Evolutionary conservation across 2,888 invertebrate genomes (phyloP).

Genomic region (Leucophenga montana): DNA sequence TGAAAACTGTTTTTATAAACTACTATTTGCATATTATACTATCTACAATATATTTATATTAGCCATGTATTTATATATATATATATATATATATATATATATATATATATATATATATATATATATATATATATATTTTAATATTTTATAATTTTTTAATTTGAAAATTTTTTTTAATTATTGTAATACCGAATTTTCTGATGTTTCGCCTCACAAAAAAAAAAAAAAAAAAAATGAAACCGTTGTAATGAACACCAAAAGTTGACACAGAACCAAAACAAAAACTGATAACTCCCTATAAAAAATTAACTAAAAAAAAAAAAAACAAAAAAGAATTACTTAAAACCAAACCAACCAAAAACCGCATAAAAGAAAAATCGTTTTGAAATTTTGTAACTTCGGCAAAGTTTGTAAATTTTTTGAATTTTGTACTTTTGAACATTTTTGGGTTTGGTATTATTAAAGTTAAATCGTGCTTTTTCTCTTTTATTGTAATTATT

Average conservation of each 20-base stretch:
- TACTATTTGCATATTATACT: constrained; percentile 11
- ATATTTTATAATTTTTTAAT: constrained; percentile 52
- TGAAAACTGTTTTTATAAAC: constrained; percentile 40
- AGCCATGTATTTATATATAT: constrained; percentile 50
- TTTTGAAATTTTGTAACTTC: constrained; percentile 2
- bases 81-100: constrained; percentile 52
- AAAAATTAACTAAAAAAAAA: constrained; percentile 35
- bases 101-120: constrained; percentile 45
- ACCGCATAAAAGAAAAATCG: constrained; percentile 35
- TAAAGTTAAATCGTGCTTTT: constrained; percentile 22
- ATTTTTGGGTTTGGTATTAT: constrained; percentile 9
- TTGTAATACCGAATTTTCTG: constrained; percentile 74
- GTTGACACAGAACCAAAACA: constrained; percentile 16
- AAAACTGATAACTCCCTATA: constrained; percentile 31
- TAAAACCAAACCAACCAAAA: constrained; percentile 41
- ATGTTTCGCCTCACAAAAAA: constrained; percentile 73
- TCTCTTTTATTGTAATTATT: constrained; percentile 48
- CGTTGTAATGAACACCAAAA: constrained; percentile 29
- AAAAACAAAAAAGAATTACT: constrained; percentile 37
- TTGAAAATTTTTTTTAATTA: constrained; percentile 43
- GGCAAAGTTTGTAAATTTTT: constrained; percentile 37
- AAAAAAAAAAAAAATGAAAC: constrained; percentile 35
- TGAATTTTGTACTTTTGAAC: neutral
- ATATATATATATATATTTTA: constrained; percentile 51
- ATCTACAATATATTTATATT: constrained; percentile 16